Conservation (phyloP, 2,797 vertebrate genomes). For the Channa striata region DNA sequence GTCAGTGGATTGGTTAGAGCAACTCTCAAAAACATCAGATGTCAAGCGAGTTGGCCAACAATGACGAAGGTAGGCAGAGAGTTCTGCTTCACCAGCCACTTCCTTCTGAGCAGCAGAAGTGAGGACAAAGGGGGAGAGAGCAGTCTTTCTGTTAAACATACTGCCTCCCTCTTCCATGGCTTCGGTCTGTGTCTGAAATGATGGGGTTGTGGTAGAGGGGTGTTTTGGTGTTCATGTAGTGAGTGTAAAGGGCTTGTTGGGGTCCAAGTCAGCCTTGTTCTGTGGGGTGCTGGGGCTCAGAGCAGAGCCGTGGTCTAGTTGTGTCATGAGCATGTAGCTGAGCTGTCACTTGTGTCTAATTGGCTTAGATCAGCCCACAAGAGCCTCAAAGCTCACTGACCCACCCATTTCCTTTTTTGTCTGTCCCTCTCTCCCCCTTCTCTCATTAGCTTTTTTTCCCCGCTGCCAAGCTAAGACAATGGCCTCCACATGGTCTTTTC, state of each 20-base stretch:
- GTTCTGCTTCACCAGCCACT: constrained; percentile 50
- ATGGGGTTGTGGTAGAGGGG: constrained; percentile 45
- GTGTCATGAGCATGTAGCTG: constrained; percentile 81
- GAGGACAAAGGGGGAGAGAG: constrained; percentile 30
- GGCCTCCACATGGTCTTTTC: constrained; percentile 41
- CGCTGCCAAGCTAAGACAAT: constrained; percentile 50
- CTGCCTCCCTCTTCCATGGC: constrained; percentile 37
- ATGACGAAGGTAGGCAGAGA: constrained; percentile 68
- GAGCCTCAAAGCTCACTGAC: constrained; percentile 81
- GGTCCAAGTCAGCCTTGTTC: constrained; percentile 56
- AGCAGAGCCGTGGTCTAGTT: constrained; percentile 77
- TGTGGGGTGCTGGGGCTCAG: constrained; percentile 58
- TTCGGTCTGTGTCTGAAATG: constrained; percentile 19
- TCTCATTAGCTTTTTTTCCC: constrained; percentile 54
- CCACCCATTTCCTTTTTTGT: constrained; percentile 57
- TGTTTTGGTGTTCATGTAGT: constrained; percentile 43
- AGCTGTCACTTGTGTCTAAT: constrained; percentile 86
- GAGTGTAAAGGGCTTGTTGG: constrained; percentile 57
- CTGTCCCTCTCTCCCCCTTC: constrained; percentile 23
- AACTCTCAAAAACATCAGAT: constrained; percentile 80
- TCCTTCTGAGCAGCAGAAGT: constrained; percentile 49
- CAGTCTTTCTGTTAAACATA: constrained; percentile 33
- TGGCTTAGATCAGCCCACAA: constrained; percentile 76
- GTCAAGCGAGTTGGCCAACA: constrained; percentile 74
- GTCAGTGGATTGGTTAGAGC: constrained; percentile 76